Evolutionary conservation across 2,888 invertebrate genomes (phyloP).

Genomic region (Chloroclysta siterata): DNA sequence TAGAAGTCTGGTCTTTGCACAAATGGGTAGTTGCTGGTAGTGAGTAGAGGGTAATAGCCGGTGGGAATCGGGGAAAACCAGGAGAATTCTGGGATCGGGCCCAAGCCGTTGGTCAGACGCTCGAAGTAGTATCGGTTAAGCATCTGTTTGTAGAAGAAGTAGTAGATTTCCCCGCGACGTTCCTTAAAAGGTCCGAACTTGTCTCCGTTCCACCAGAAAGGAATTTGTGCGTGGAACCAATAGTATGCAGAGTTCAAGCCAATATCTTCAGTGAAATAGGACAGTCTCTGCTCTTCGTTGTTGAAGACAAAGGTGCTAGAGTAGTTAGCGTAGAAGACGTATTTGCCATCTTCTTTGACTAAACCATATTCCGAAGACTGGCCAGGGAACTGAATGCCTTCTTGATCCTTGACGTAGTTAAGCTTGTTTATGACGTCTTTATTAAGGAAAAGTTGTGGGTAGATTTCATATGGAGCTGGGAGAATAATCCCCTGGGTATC

Average conservation of each 20-base stretch:
- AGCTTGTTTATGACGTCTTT: conserved; percentile 79
- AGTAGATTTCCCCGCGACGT: conserved; percentile 87
- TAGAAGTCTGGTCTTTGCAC: conserved; percentile 86
- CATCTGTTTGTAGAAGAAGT: conserved; percentile 87
- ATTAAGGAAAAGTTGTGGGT: conserved; percentile 87
- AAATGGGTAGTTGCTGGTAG: conserved; percentile 69
- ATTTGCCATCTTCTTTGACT: conserved; percentile 68
- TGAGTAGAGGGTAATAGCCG: conserved; percentile 62
- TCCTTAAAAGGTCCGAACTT: conserved; percentile 78
- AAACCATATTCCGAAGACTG: conserved; percentile 67
- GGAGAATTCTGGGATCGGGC: conserved; percentile 86
- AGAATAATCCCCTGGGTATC: conserved; percentile 85
- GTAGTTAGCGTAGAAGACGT: conserved; percentile 85
- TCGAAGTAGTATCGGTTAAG: conserved; percentile 89
- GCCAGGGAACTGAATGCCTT: conserved; percentile 57
- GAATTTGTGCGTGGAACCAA: conserved; percentile 86
- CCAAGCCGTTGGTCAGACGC: conserved; percentile 87
- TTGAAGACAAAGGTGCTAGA: conserved; percentile 79
- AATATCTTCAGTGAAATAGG: conserved; percentile 89
- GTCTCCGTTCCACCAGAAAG: conserved; percentile 86
- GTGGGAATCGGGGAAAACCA: conserved; percentile 85
- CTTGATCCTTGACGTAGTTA: conserved; percentile 72
- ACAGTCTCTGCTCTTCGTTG: conserved; percentile 84
- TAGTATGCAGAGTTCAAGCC: conserved; percentile 88
- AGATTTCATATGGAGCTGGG: conserved; percentile 88